Evolutionary conservation across 2,113 vertebrate genomes (phyloP).

Genomic region (Scytalopus superciliaris): DNA sequence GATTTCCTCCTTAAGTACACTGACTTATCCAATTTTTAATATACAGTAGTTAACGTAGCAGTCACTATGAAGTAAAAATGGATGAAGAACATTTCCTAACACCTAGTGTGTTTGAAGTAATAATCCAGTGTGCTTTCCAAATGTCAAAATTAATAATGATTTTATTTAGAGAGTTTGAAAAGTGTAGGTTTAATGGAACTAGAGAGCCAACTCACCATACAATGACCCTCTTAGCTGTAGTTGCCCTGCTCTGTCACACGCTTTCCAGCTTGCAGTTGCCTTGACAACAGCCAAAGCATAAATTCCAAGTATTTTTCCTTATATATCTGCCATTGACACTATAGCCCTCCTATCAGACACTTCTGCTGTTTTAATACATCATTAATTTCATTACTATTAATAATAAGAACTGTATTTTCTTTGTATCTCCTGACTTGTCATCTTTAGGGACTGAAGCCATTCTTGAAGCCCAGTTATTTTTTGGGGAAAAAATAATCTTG

Average conservation of each 20-base stretch:
- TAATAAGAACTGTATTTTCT: constrained; percentile 12
- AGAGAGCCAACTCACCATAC: constrained; percentile 19
- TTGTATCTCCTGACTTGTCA: not conserved
- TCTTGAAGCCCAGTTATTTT: constrained; percentile 14
- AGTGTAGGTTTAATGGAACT: constrained; percentile 44
- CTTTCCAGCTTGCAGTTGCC: constrained; percentile 61
- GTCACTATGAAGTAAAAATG: not conserved
- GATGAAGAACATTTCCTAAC: constrained; percentile 48
- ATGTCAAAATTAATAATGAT: constrained; percentile 52
- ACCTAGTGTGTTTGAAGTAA: constrained; percentile 29
- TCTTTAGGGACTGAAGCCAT: constrained; percentile 20
- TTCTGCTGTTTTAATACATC: constrained; percentile 58
- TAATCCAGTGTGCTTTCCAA: not conserved
- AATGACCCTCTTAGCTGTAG: constrained; percentile 49
- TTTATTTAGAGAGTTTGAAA: constrained; percentile 49
- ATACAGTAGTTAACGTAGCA: not conserved
- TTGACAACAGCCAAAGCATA: constrained; percentile 67
- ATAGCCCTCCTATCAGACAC: constrained; percentile 40
- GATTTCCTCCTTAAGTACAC: not conserved
- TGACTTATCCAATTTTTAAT: not conserved
- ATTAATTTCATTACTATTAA: constrained; percentile 63
- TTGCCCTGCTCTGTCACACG: constrained; percentile 51
- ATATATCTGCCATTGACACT: constrained; percentile 51
- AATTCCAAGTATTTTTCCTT: constrained; percentile 64
- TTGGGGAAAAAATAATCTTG: not conserved